phyloP scores from a whole-genome alignment of 2,888 invertebrate species.

The Patella ulyssiponensis region DNA sequence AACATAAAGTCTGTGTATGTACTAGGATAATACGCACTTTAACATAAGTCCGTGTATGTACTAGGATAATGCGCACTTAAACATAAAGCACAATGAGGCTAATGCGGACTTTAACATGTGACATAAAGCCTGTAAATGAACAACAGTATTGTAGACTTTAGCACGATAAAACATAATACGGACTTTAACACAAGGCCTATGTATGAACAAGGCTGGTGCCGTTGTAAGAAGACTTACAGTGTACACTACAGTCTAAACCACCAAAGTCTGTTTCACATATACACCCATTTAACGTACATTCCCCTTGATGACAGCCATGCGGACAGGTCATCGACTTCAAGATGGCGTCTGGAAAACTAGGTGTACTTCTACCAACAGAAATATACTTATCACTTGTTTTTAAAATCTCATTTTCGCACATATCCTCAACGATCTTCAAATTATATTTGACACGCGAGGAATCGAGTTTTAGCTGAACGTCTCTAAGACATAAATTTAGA shows the following conservation, averaged over 20 bases:
- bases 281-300: constrained; percentile 35
- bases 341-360: neutral
- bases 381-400: neutral
- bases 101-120: too few species aligned
- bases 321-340: constrained; percentile 23
- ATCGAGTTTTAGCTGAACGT: neutral
- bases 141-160: too few species aligned
- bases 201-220: too few species aligned
- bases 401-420: neutral
- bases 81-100: too few species aligned
- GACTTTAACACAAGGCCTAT: too few species aligned
- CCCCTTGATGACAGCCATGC: constrained; percentile 34
- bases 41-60: too few species aligned
- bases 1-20: too few species aligned
- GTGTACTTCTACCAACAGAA: neutral
- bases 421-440: neutral
- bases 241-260: constrained; percentile 31
- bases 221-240: neutral
- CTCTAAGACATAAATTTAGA: neutral
- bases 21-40: too few species aligned
- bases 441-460: constrained; percentile 1
- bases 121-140: too few species aligned
- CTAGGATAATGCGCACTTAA: too few species aligned
- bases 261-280: constrained; percentile 30
- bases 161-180: too few species aligned